These are phyloP conservation scores for Irena cyanogastra DNA, from an alignment of 2,113 vertebrate genomes.

Conservation along the genomic window DNA sequence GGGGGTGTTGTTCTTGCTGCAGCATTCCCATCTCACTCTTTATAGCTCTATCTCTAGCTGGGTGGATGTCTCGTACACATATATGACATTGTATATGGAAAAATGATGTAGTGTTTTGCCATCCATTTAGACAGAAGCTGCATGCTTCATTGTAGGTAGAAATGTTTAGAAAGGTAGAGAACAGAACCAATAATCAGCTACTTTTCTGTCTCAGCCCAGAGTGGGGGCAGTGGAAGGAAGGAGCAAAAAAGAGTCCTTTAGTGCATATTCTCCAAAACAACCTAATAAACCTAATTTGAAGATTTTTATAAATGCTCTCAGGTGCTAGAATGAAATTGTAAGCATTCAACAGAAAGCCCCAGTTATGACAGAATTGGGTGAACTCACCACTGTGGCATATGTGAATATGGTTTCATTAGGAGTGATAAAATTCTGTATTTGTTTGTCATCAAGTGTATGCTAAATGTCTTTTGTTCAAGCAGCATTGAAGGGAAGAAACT, in stretches of 20 bases:
- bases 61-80: accelerated
- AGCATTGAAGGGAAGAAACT: not conserved
- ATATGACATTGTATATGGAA: not conserved
- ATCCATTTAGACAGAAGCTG: not conserved
- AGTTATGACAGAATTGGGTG: not conserved
- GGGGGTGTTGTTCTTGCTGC: not conserved
- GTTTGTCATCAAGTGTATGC: not conserved
- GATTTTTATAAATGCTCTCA: not conserved
- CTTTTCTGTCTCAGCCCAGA: not conserved
- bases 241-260: not conserved
- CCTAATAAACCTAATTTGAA: not conserved
- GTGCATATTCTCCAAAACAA: not conserved
- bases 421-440: not conserved
- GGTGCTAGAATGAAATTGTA: not conserved
- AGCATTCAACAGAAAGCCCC: not conserved
- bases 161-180: not conserved
- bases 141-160: not conserved
- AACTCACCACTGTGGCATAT: not conserved
- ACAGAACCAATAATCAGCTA: not conserved
- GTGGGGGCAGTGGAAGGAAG: not conserved
- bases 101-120: not conserved
- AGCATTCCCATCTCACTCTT: not conserved
- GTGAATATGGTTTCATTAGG: not conserved
- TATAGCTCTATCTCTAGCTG: accelerated
- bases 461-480: not conserved